These are phyloP conservation scores for Montipora cactus DNA, from an alignment of 64 coral and sea anemone genomes.

Conservation along the genomic window DNA sequence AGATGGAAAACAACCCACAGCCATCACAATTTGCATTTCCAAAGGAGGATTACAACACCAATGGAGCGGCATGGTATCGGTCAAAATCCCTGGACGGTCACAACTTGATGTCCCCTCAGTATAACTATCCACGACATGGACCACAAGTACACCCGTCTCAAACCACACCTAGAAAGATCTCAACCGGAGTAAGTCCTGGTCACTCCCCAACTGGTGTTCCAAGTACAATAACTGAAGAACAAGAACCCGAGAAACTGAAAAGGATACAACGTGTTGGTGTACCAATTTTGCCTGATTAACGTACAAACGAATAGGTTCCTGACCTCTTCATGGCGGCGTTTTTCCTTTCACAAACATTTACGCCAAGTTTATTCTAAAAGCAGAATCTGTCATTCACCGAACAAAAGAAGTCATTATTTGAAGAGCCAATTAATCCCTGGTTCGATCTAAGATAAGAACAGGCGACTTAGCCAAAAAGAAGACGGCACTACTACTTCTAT, in stretches of 20 bases:
- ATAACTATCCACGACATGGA: constrained; percentile 35
- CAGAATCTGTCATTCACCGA: no score
- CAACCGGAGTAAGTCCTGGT: background rate
- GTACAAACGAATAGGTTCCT: background rate
- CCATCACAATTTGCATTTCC: constrained; percentile 6
- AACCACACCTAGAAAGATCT: background rate
- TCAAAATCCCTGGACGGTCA: background rate
- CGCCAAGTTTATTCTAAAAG: no score
- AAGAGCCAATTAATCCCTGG: no score
- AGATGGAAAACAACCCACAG: background rate
- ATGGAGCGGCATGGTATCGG: constrained; percentile 23
- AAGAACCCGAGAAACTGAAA: background rate
- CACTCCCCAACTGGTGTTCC: background rate
- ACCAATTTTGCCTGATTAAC: constrained; percentile 35
- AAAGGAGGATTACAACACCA: constrained; percentile 15
- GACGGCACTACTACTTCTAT: no score
- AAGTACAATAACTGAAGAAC: background rate
- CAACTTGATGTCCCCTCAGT: background rate
- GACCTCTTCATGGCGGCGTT: background rate
- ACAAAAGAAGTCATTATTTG: no score
- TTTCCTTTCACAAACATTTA: no score
- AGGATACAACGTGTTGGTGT: constrained; percentile 37
- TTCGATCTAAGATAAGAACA: no score
- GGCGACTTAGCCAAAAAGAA: no score
- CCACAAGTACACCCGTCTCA: background rate